Percentiles rank a stretch among this genome's conserved stretches.
These are phyloP conservation scores for Protonemura montana DNA, from an alignment of 2,888 invertebrate genomes.

Conservation along the genomic window DNA sequence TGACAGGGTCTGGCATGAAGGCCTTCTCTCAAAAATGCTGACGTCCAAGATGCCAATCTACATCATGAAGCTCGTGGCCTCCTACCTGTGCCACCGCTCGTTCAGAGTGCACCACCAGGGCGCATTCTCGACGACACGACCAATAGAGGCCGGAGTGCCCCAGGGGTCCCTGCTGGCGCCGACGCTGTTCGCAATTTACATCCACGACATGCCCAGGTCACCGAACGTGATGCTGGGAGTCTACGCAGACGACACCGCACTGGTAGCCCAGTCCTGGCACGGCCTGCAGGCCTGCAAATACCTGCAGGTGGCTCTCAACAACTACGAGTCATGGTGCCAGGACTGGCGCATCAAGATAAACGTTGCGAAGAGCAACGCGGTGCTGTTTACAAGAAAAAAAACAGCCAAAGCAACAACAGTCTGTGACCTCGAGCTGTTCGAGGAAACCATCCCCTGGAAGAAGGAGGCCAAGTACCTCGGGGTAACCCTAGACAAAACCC, in stretches of 20 bases:
- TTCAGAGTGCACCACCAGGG: neutral
- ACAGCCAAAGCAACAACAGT: slow-evolving; percentile 41
- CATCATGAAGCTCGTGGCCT: slow-evolving; percentile 50
- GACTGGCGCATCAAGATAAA: slow-evolving; percentile 49
- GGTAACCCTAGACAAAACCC: slow-evolving; percentile 49
- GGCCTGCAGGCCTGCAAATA: neutral
- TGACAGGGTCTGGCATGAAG: slow-evolving; percentile 16
- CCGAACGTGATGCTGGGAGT: slow-evolving; percentile 37
- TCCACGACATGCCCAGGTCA: slow-evolving; percentile 51
- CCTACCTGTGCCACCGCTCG: neutral
- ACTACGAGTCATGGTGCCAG: slow-evolving; percentile 41
- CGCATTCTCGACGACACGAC: slow-evolving; percentile 40
- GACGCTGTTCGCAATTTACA: slow-evolving; percentile 50
- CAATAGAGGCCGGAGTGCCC: slow-evolving; percentile 51
- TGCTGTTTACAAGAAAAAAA: slow-evolving; percentile 39
- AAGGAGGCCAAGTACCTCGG: slow-evolving; percentile 51
- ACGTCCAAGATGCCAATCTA: slow-evolving; percentile 48
- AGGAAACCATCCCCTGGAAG: slow-evolving; percentile 30
- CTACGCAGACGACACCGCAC: slow-evolving; percentile 50
- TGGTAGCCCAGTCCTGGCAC: slow-evolving; percentile 26
- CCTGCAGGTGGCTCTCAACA: slow-evolving; percentile 28
- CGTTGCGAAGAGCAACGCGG: slow-evolving; percentile 45
- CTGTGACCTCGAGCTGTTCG: slow-evolving; percentile 39
- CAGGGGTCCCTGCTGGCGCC: slow-evolving; percentile 52
- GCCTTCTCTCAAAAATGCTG: neutral